phyloP scores from a whole-genome alignment of 2,113 vertebrate species.

The Notarius lentiginosus region DNA sequence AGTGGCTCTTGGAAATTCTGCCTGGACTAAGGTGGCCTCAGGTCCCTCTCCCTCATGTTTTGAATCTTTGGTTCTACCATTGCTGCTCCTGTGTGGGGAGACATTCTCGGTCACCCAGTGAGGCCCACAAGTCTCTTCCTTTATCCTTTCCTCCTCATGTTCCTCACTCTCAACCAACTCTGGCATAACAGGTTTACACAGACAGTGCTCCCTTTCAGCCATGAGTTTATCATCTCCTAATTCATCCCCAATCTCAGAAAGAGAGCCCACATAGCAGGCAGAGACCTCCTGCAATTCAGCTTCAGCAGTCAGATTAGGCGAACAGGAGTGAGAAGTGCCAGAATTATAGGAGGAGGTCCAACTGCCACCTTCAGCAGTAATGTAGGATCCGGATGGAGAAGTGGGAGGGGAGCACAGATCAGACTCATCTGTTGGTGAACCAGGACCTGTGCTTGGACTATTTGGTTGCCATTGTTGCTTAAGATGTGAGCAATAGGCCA shows the following conservation, averaged over 20 bases:
- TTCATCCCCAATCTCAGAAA: slow-evolving; percentile 74
- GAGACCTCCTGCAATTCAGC: slow-evolving; percentile 73
- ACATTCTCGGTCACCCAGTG: slow-evolving; percentile 68
- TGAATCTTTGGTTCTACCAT: slow-evolving; percentile 68
- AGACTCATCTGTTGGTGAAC: slow-evolving; percentile 73
- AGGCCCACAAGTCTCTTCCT: slow-evolving; percentile 64
- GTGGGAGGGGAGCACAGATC: slow-evolving; percentile 83
- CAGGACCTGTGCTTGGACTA: slow-evolving; percentile 68
- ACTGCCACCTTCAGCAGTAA: slow-evolving; percentile 92
- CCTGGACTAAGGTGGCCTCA: slow-evolving; percentile 63
- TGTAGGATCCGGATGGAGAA: slow-evolving; percentile 91
- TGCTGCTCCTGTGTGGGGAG: slow-evolving; percentile 66
- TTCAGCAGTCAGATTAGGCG: slow-evolving; percentile 80
- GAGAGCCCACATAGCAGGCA: slow-evolving; percentile 71
- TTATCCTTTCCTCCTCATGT: slow-evolving; percentile 57
- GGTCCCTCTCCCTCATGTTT: slow-evolving; percentile 67
- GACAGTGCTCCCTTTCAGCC: slow-evolving; percentile 62
- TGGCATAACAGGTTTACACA: slow-evolving; percentile 56
- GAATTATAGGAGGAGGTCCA: slow-evolving; percentile 86
- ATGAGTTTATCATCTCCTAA: slow-evolving; percentile 66
- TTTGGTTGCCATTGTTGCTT: slow-evolving; percentile 68
- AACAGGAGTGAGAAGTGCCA: slow-evolving; percentile 81
- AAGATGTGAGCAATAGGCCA: slow-evolving; percentile 67
- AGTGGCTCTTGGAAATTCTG: slow-evolving; percentile 33
- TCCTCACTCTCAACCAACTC: slow-evolving; percentile 63